These are phyloP conservation scores for Prinia subflava DNA, from an alignment of 2,113 vertebrate species.

Conservation along the genomic window DNA sequence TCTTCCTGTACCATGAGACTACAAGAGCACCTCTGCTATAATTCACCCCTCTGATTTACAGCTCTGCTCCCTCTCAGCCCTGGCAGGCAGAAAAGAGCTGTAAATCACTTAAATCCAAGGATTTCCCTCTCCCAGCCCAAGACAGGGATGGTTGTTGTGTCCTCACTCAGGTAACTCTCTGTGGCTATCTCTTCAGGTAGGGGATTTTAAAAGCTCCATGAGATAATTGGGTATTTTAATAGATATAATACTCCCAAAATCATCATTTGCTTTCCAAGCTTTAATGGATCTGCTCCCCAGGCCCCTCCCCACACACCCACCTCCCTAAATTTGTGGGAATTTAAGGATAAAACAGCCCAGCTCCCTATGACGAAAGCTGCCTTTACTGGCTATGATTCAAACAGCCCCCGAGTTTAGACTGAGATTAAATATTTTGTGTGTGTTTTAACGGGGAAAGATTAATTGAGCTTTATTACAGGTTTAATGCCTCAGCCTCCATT, in stretches of 20 bases:
- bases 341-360: background rate
- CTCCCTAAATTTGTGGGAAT: background rate
- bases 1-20: background rate
- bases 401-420: background rate
- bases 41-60: background rate
- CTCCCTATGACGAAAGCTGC: background rate
- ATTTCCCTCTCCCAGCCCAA: background rate
- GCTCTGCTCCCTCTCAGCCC: background rate
- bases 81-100: background rate
- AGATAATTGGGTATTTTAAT: background rate
- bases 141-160: no score
- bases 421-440: constrained; percentile 55
- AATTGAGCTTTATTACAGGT: constrained; percentile 65
- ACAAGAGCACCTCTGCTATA: background rate
- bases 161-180: background rate
- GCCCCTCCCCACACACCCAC: background rate
- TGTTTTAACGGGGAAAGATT: constrained; percentile 52
- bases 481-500: constrained; percentile 50
- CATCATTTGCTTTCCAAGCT: background rate
- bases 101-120: background rate
- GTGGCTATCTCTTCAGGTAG: background rate
- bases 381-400: background rate
- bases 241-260: background rate
- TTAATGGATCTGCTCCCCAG: background rate
- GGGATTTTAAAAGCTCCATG: background rate